Conservation (phyloP, 2,113 vertebrate genomes). For the Saimiri boliviensis region DNA sequence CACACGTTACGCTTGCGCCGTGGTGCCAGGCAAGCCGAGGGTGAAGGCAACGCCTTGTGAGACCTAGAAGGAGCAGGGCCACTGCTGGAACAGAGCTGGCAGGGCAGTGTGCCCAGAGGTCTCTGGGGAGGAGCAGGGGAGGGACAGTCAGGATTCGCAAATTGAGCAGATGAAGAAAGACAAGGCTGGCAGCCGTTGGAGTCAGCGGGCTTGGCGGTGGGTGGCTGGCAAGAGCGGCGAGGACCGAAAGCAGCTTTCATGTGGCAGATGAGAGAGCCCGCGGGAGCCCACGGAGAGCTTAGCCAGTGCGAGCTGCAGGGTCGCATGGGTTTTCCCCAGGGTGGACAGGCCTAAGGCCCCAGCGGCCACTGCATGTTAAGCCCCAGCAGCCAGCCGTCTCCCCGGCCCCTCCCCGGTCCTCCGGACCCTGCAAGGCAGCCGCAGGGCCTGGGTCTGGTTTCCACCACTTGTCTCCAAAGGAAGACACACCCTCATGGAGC, state of each 20-base stretch:
- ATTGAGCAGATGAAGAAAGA: background rate
- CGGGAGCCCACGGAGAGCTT: background rate
- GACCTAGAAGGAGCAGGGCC: background rate
- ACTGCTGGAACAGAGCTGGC: background rate
- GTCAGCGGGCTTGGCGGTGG: background rate
- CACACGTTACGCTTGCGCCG: too few relatives aligned
- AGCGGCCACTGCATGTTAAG: background rate
- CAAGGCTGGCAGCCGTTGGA: background rate
- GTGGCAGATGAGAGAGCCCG: too few relatives aligned
- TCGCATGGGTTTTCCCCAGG: background rate
- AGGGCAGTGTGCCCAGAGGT: background rate
- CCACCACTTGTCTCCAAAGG: background rate
- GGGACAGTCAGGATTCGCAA: too few relatives aligned
- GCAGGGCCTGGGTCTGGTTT: background rate
- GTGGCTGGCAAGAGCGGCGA: too few relatives aligned
- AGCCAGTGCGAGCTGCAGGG: background rate
- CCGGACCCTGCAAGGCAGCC: background rate
- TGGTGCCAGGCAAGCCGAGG: background rate
- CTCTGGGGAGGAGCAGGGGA: background rate
- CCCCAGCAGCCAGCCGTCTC: background rate
- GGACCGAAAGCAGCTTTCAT: background rate
- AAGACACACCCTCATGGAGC: background rate
- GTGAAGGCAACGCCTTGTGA: background rate
- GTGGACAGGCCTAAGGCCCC: background rate
- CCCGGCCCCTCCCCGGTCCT: background rate